Evolutionary conservation across 2,888 invertebrate species (phyloP), one percentile per base, ranked within the genome.

Genomic region (Hemistola chrysoprasaria): DNA sequence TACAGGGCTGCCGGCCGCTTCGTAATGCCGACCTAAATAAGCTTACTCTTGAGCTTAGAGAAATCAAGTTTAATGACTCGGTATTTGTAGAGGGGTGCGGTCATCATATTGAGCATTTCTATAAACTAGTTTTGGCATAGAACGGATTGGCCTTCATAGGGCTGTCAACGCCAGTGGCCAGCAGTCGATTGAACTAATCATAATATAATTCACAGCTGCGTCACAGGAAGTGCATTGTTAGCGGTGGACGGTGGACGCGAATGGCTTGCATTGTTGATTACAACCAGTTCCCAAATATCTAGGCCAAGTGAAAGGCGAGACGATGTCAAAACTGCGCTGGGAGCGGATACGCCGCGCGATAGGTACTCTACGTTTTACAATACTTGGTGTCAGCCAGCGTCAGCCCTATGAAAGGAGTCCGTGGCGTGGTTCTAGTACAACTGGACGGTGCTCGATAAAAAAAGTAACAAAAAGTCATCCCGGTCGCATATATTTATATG

Each of bases 291-390:
- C 81, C 48, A 85, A 87, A 84, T 80, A 87, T 85, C 79, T 83
- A 78, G 87, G 87, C 78, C 87, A 75, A 86, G 87, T 86, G 87
- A 88, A 88, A 88, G 87, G 87, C 81, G 75, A 73, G 62, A 65
- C 73, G 75, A 65, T 74, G 79, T 78, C 78, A 78, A 77, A 81
- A 82, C 66, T 70, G 56, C 53, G 51, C 56, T 57, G 53, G 63
- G 56, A 63, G 71, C 71, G 71, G 69, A 76, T 70, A 68, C 62
- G 55, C 26, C 53, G 50, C 40, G 53, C 52, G 56, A 59, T 50
- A n/a, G n/a, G n/a, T n/a, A 49, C 50, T 50, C 4, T 4, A 4
- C 16, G 16, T 16, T 16, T 16, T 16, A 16, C 16, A 16, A 16
- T 45, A 54, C 33, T 30, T 25, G 33, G 35, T 39, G 8, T 41